Evolutionary conservation across 2,113 vertebrate genomes (phyloP).

Genomic region (Myrmecophaga tridactyla): DNA sequence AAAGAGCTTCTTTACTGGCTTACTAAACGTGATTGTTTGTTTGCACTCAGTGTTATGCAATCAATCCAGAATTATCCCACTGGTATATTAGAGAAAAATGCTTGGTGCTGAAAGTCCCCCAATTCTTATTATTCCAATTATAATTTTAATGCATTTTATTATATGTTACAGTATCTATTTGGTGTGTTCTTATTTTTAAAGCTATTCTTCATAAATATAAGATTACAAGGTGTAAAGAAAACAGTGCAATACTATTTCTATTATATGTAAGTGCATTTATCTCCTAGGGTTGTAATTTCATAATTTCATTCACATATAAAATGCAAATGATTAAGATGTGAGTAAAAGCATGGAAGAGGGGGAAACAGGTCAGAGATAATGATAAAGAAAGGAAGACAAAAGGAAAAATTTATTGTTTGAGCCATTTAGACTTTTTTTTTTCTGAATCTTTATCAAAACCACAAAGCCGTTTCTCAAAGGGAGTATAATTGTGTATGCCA

Average conservation of each 20-base stretch:
- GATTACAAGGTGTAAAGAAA: neutral
- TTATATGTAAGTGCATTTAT: neutral
- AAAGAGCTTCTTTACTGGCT: constrained; percentile 52
- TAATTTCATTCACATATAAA: constrained; percentile 24
- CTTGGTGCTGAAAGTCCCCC: constrained; percentile 10
- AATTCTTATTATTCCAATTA: constrained; percentile 18
- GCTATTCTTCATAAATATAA: neutral
- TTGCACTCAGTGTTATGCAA: constrained; percentile 11
- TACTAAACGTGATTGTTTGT: constrained; percentile 35
- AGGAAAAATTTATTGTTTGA: constrained; percentile 10
- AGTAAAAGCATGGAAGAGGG: neutral
- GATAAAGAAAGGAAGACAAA: constrained; percentile 39
- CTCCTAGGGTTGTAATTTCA: constrained; percentile 15
- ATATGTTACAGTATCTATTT: neutral
- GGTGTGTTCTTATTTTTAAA: constrained; percentile 38
- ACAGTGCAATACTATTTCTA: neutral
- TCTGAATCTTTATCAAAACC: constrained; percentile 56
- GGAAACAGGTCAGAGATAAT: constrained; percentile 48
- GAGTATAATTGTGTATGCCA: neutral
- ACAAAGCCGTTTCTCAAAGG: constrained; percentile 12
- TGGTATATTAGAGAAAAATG: constrained; percentile 22
- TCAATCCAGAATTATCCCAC: constrained; percentile 47
- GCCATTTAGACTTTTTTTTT: neutral
- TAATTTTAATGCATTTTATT: constrained; percentile 14
- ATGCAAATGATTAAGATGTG: constrained; percentile 23